Conservation (phyloP, 2,888 invertebrate genomes). For the Pasiphila rectangulata region DNA sequence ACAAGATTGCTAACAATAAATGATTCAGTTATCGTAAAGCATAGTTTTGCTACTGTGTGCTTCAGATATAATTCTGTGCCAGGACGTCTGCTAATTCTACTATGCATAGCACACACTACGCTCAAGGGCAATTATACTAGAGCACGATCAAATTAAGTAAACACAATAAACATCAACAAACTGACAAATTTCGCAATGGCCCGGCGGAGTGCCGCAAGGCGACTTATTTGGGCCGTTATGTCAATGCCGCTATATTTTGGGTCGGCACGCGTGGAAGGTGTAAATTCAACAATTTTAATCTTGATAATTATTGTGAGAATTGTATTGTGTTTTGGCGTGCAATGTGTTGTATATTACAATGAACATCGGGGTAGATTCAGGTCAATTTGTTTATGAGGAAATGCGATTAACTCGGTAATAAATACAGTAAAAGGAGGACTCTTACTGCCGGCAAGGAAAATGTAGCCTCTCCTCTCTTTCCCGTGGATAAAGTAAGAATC, state of each 20-base stretch:
- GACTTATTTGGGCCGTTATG: slow-evolving; percentile 44
- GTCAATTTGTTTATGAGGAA: slow-evolving; percentile 38
- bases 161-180: slow-evolving; percentile 39
- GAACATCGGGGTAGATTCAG: slow-evolving; percentile 41
- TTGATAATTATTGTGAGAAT: slow-evolving; percentile 17
- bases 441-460: no score
- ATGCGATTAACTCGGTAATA: slow-evolving; percentile 27
- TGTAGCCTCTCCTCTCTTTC: no score
- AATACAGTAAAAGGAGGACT: slow-evolving; percentile 23
- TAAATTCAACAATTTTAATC: slow-evolving; percentile 17
- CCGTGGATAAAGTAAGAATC: slow-evolving; percentile 24
- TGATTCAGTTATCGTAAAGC: no score
- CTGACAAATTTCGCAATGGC: slow-evolving; percentile 38
- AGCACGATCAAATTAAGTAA: slow-evolving; percentile 42
- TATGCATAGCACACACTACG: slow-evolving; percentile 12
- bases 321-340: slow-evolving; percentile 31
- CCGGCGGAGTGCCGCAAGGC: slow-evolving; percentile 39
- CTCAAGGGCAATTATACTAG: slow-evolving; percentile 46
- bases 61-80: slow-evolving; percentile 14
- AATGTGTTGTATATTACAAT: slow-evolving; percentile 28
- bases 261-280: slow-evolving; percentile 30
- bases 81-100: slow-evolving; percentile 23
- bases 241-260: slow-evolving; percentile 48
- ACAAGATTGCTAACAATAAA: no score
- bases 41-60: background rate